Evolutionary conservation across 2,888 invertebrate genomes (phyloP).

Genomic region (Stramonita haemastoma): DNA sequence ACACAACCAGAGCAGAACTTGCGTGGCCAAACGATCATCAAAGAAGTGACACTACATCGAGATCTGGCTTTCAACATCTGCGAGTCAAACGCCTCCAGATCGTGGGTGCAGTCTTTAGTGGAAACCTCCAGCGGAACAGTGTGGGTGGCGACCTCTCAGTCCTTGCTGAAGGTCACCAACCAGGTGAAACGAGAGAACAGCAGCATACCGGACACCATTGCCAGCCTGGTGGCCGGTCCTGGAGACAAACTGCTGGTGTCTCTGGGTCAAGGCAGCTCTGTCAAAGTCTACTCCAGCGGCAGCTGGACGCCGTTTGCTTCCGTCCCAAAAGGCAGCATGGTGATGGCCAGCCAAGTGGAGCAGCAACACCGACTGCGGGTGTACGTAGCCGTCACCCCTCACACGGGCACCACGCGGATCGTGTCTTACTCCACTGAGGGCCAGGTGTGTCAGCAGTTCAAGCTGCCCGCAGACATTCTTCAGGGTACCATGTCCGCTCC

Average conservation of each 20-base stretch:
- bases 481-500: background rate
- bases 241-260: slow-evolving; percentile 44
- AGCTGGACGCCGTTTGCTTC: slow-evolving; percentile 41
- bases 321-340: slow-evolving; percentile 10
- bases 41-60: slow-evolving; percentile 36
- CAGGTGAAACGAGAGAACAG: slow-evolving; percentile 33
- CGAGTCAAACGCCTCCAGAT: slow-evolving; percentile 42
- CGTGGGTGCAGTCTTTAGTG: slow-evolving; percentile 41
- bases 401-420: slow-evolving; percentile 23
- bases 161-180: slow-evolving; percentile 37
- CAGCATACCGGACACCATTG: slow-evolving; percentile 39
- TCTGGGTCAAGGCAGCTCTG: slow-evolving; percentile 39
- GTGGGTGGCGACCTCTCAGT: slow-evolving; percentile 46
- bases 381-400: slow-evolving; percentile 31
- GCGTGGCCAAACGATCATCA: background rate
- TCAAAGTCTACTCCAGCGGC: slow-evolving; percentile 39
- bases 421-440: slow-evolving; percentile 38
- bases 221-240: slow-evolving; percentile 36
- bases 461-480: slow-evolving; percentile 26
- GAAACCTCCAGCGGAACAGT: slow-evolving; percentile 37
- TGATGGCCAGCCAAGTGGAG: slow-evolving; percentile 31
- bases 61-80: slow-evolving; percentile 46
- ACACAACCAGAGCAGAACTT: background rate
- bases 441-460: slow-evolving; percentile 28
- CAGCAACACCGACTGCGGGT: slow-evolving; percentile 25